Percentiles rank a stretch among this genome's conserved stretches.
Conservation (phyloP, 2,113 vertebrate genomes). For the Phalacrocorax carbo region DNA sequence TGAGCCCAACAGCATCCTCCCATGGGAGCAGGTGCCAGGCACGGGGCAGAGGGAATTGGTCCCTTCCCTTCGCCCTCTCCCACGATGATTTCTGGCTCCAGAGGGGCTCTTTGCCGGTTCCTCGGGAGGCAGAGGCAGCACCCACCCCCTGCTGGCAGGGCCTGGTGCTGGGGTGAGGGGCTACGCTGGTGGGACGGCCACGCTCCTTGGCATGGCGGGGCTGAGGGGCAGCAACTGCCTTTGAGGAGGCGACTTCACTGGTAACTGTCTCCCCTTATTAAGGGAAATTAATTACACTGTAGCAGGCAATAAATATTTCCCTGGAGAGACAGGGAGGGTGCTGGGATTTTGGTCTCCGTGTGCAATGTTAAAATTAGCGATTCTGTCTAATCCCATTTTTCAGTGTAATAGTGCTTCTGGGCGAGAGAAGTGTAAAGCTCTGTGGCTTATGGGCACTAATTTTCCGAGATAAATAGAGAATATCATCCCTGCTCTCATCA, state of each 20-base stretch:
- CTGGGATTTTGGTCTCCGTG: not conserved
- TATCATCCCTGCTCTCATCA: not conserved
- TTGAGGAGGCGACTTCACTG: not conserved
- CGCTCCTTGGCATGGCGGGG: fast-evolving
- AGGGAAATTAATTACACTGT: not conserved
- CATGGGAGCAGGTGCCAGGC: fast-evolving
- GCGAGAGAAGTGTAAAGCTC: not conserved
- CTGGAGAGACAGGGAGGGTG: not conserved
- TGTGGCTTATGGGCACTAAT: not conserved
- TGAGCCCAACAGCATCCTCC: not conserved
- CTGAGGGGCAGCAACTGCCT: not conserved
- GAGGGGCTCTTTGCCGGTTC: not conserved
- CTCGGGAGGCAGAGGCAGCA: not conserved
- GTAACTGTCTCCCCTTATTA: not conserved
- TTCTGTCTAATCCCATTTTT: not conserved
- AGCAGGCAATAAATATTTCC: not conserved
- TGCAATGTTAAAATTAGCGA: not conserved
- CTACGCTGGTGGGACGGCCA: fast-evolving
- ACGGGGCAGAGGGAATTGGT: not conserved
- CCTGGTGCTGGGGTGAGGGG: too few relatives aligned
- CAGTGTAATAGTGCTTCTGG: not conserved
- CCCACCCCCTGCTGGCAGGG: not conserved
- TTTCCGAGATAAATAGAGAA: not conserved
- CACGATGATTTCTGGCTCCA: not conserved
- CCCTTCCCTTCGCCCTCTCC: not conserved